Evolutionary conservation across 2,888 invertebrate genomes (phyloP).

Genomic region (Eulithis prunata): DNA sequence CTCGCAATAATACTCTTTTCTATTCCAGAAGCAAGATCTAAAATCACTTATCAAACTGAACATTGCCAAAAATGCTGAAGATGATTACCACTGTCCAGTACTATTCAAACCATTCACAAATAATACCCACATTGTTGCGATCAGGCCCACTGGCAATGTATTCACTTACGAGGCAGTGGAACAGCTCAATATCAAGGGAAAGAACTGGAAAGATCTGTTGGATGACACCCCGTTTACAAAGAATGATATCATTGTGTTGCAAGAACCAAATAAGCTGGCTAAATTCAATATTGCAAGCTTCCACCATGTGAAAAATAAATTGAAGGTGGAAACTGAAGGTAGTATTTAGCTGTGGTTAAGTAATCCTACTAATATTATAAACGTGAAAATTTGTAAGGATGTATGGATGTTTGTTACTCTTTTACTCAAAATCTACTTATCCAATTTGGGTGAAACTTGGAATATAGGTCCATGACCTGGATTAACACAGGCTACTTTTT

Average conservation of each 20-base stretch:
- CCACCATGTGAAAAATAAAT: conserved; percentile 96
- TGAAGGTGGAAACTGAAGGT: conserved; percentile 95
- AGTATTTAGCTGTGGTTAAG: conserved; percentile 14
- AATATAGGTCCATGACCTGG: too few relatives aligned
- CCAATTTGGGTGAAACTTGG: too few relatives aligned
- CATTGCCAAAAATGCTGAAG: conserved; percentile 93
- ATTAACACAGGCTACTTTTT: too few relatives aligned
- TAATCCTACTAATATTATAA: too few relatives aligned
- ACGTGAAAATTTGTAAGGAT: too few relatives aligned
- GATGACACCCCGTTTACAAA: conserved; percentile 94
- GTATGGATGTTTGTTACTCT: too few relatives aligned
- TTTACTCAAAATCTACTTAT: too few relatives aligned
- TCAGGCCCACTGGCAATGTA: conserved; percentile 97
- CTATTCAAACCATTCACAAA: conserved; percentile 96
- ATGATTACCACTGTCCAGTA: conserved; percentile 96
- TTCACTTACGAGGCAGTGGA: conserved; percentile 97
- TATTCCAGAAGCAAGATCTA: conserved; percentile 88
- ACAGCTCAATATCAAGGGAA: conserved; percentile 96
- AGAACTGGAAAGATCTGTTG: conserved; percentile 97
- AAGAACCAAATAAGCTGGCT: conserved; percentile 93
- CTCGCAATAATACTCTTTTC: too few relatives aligned
- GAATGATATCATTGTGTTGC: conserved; percentile 95
- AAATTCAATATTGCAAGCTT: conserved; percentile 98
- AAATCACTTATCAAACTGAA: conserved; percentile 93
- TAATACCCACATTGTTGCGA: conserved; percentile 96